Evolutionary conservation across 1,140 invertebrate species (phyloP).

Genomic region (Hylaeus volcanicus): DNA sequence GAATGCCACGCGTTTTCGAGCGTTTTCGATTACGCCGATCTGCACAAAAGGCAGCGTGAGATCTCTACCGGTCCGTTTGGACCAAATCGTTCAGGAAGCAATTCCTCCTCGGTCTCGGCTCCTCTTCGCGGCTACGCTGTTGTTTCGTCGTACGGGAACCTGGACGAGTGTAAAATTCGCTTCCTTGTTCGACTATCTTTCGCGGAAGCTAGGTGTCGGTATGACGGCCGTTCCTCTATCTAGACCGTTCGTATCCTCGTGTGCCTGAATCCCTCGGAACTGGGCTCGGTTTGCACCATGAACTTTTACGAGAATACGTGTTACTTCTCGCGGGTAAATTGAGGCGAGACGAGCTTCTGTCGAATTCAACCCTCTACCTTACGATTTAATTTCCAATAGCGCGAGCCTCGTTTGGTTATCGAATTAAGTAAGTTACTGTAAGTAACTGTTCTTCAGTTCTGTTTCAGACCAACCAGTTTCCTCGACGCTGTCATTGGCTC

Average conservation of each 20-base stretch:
- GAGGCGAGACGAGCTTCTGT: too few relatives aligned
- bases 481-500: constrained; percentile 6
- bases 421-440: too few relatives aligned
- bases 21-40: constrained; percentile 12
- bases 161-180: background rate
- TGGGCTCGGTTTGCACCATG: background rate
- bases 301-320: background rate
- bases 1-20: constrained; percentile 19
- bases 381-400: too few relatives aligned
- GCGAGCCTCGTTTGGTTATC: too few relatives aligned
- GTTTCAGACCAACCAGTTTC: background rate
- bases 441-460: too few relatives aligned
- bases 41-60: background rate
- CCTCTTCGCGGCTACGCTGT: background rate
- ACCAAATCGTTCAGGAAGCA: background rate
- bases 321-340: too few relatives aligned
- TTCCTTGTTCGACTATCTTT: constrained; percentile 14
- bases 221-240: background rate
- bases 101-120: background rate
- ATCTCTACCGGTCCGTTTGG: constrained; percentile 6
- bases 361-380: too few relatives aligned
- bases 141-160: background rate
- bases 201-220: background rate
- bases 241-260: background rate
- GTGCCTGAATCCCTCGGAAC: background rate